Evolutionary conservation across 2,113 vertebrate genomes (phyloP), one percentile per base, ranked within the genome.

Genomic region (Odontophorus gujanensis): DNA sequence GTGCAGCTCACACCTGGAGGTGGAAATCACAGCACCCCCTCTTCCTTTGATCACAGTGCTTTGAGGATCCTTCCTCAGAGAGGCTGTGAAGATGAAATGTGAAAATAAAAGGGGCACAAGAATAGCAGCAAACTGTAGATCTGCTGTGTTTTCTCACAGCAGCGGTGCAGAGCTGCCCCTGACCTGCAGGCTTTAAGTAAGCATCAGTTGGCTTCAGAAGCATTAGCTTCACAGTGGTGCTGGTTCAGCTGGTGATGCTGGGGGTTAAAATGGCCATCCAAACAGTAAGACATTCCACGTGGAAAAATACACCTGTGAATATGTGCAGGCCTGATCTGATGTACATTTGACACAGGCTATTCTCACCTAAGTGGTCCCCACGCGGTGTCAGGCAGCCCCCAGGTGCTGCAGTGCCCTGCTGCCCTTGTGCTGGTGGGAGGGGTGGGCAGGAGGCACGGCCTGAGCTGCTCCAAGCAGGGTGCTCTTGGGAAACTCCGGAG

Each of bases 1-100:
- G 53, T 58, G 68, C 72, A 42, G 19, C 32, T 66, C 32, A 24
- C 30, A 20, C 0, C 0, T 13, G 40, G 36, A 42, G 8, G 4
- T 62, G 34, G 32, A 34, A 50, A 71, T 38, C 76, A 10, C 21
- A 47, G 36, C 62, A 51, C 12, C 55, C 45, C 5, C 28, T 38
- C 45, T 55, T 22, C 14, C 38, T 88, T 66, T 16, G 19, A 20
- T 74, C 47, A 1, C 26, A 40, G 17, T 36, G 20, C 85, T 75
- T 28, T 63, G 34, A 87, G 47, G 3, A 8, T 22, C 21, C 19
- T 68, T 67, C 45, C 1, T 0, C 15, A 22, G 11, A 16, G 38
- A 58, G 13, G 14, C 11, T 42, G 58, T 66, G 40, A 47, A 84
- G 77, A 63, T 74, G 65, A 88, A 81, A 28, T 42, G 48, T 43